phyloP scores from a whole-genome alignment of 2,888 invertebrate species.

The Himalopsyche kuldschensis region DNA sequence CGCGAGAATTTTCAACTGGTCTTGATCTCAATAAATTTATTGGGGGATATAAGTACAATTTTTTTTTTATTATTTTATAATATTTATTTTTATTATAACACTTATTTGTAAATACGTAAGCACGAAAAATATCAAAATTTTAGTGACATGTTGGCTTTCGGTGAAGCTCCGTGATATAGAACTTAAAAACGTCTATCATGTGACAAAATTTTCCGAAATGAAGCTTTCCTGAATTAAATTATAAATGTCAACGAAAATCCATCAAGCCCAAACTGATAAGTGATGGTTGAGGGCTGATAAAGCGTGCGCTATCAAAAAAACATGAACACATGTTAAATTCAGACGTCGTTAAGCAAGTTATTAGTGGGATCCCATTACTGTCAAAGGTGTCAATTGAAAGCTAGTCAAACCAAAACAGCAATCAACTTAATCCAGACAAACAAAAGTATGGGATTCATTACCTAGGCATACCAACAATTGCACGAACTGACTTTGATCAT shows the following conservation, averaged over 20 bases:
- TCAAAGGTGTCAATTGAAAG: neutral
- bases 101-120: too few relatives aligned
- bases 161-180: too few relatives aligned
- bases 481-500: neutral
- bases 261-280: neutral
- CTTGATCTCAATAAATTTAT: too few relatives aligned
- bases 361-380: neutral
- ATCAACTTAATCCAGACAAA: constrained; percentile 1
- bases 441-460: neutral
- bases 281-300: neutral
- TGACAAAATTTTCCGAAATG: neutral
- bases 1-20: too few relatives aligned
- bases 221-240: neutral
- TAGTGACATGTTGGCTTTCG: too few relatives aligned
- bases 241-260: neutral
- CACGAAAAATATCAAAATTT: too few relatives aligned
- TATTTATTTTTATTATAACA: too few relatives aligned
- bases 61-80: too few relatives aligned
- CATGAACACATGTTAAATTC: neutral
- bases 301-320: neutral
- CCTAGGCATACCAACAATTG: neutral
- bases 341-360: neutral
- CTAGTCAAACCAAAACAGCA: neutral
- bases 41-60: too few relatives aligned
- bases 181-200: too few relatives aligned